These are phyloP conservation scores for Tapirus terrestris DNA, from an alignment of 2,113 vertebrate species.

Conservation along the genomic window DNA sequence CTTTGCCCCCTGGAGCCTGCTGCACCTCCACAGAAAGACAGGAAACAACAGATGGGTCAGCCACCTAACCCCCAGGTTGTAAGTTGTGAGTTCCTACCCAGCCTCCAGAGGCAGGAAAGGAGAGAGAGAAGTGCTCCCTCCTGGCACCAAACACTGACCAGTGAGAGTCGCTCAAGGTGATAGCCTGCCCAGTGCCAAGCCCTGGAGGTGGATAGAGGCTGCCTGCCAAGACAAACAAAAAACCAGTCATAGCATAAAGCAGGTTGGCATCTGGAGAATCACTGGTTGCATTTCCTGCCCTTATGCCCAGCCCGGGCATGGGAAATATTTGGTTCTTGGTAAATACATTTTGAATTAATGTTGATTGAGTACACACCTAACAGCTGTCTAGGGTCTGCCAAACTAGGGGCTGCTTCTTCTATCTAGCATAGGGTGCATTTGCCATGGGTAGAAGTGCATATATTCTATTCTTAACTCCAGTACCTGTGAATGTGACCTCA, in stretches of 20 bases:
- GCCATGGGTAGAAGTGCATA: neutral
- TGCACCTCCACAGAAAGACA: neutral
- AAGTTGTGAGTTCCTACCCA: neutral
- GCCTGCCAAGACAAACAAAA: neutral
- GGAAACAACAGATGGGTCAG: neutral
- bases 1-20: neutral
- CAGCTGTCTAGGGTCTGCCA: neutral
- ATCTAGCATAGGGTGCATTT: neutral
- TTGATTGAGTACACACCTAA: neutral
- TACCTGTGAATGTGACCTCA: neutral
- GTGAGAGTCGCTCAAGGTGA: neutral
- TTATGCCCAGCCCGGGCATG: accelerated
- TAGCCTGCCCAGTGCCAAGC: neutral
- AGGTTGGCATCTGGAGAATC: neutral
- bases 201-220: neutral
- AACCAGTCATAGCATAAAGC: neutral
- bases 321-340: neutral
- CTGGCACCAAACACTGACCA: neutral
- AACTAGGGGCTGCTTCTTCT: neutral
- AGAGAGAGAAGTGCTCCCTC: neutral
- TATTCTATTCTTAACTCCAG: neutral
- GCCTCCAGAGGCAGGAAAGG: neutral
- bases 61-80: neutral
- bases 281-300: neutral
- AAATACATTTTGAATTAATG: neutral